Evolutionary conservation across 2,797 vertebrate genomes (phyloP), one percentile per base, ranked within the genome.

Genomic region (Crenuchus spilurus): DNA sequence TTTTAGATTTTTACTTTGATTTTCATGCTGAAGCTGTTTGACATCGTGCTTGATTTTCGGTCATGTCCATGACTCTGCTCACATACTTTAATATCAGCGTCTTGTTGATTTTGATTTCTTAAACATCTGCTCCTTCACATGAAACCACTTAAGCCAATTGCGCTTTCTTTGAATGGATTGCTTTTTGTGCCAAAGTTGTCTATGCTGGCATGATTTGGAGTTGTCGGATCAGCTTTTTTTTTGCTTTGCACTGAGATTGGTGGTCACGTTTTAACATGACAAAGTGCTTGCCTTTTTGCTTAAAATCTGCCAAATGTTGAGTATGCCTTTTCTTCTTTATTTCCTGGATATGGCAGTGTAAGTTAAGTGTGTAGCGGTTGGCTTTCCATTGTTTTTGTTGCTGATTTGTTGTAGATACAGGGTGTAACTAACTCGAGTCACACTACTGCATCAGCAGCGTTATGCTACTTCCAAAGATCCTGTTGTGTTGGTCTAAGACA

Each of bases 381-480:
- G 14, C 14, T 18, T 64, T 14, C 6, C 10, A 31, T 46, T 54
- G 57, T 73, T 73, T 46, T 7, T 5, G 14, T 33, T 49, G 13
- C 46, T 69, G 35, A 66, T 61, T n/a, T 1, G 37, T 44, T 24
- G 66, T 65, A 42, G 67, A 76, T 20, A 14, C 31, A 42, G 18
- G 33, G 66, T 6, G 9, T 22, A 37, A 60, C 33, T 31, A 49
- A 41, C 41, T 55, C 11, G 16, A 35, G 46, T 62, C 58, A 37
- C 46, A 49, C 37, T 67, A 37, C 49, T 74, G 44, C 46, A 5
- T 33, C 51, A 55, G 61, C 39, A 86, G 87, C 84, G 81, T 85
- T 85, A 87, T 84, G 86, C 85, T 88, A 80, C 80, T 81, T 84
- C 83, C 89, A 90, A 90, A 90, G 89, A 92, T 79, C 55, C 41